Conservation (phyloP, 2,888 invertebrate genomes). For the Acleris cristana region DNA sequence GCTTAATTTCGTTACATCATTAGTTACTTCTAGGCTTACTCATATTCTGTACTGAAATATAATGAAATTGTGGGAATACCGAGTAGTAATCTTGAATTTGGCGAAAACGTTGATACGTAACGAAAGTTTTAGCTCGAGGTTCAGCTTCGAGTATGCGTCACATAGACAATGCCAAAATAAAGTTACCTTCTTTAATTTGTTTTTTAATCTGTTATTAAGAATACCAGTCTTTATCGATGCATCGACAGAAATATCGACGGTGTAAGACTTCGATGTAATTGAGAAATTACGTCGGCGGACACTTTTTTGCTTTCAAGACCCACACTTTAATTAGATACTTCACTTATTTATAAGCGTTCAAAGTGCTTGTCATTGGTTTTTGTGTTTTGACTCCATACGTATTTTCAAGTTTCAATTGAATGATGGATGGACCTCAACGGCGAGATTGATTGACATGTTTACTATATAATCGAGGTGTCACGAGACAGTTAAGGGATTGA, state of each 20-base stretch:
- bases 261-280: conserved; percentile 8
- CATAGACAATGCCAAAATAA: background rate
- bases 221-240: background rate
- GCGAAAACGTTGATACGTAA: too few species aligned
- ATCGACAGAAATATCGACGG: background rate
- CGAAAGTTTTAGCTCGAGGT: too few species aligned
- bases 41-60: too few species aligned
- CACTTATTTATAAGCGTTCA: conserved; percentile 14
- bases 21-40: too few species aligned
- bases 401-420: conserved; percentile 24
- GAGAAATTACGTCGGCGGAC: conserved; percentile 12
- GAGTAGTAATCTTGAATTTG: too few species aligned
- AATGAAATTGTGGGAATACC: too few species aligned
- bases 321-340: conserved; percentile 30
- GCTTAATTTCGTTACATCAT: too few species aligned
- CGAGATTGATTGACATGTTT: conserved; percentile 71
- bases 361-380: conserved; percentile 17
- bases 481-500: conserved; percentile 56
- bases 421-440: conserved; percentile 49
- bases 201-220: background rate
- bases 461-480: conserved; percentile 71
- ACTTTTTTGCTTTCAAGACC: conserved; percentile 17
- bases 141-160: too few species aligned
- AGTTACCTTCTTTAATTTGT: background rate
- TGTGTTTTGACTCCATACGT: conserved; percentile 4